Evolutionary conservation across 2,888 invertebrate species (phyloP).

Genomic region (Acanthopleura granulata): DNA sequence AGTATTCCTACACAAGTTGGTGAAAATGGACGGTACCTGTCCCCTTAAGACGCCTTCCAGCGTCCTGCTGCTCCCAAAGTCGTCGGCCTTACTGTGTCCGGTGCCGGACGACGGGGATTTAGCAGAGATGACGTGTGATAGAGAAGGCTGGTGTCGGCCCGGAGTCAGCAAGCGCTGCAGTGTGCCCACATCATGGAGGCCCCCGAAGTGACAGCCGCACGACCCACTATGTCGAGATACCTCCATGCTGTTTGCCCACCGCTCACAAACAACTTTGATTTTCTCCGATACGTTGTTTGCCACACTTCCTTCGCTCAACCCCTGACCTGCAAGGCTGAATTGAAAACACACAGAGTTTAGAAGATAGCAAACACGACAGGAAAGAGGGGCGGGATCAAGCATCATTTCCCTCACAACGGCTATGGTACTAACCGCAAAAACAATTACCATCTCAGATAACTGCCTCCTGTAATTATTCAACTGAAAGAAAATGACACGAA

Average conservation of each 20-base stretch:
- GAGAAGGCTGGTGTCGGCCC: not conserved
- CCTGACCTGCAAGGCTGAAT: not conserved
- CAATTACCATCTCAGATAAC: too few relatives aligned
- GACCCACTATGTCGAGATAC: not conserved
- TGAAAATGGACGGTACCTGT: slow-evolving; percentile 2
- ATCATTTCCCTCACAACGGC: too few relatives aligned
- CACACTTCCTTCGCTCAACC: not conserved
- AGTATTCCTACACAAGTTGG: not conserved
- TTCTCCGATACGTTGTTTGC: not conserved
- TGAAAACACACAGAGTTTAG: not conserved
- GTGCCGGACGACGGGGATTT: not conserved
- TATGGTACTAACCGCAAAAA: too few relatives aligned
- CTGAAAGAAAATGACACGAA: too few relatives aligned
- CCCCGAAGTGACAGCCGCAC: slow-evolving; percentile 4
- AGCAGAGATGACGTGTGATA: not conserved
- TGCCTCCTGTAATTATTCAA: too few relatives aligned
- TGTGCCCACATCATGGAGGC: not conserved
- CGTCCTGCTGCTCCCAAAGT: not conserved
- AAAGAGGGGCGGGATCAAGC: not conserved
- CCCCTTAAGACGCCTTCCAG: slow-evolving; percentile 4
- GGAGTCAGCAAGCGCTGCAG: not conserved
- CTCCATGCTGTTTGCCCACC: slow-evolving; percentile 15
- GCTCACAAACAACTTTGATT: slow-evolving; percentile 4
- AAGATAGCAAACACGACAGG: not conserved
- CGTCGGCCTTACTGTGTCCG: not conserved